These are phyloP conservation scores for Melitaea athalia DNA, from an alignment of 2,888 invertebrate genomes.

Conservation along the genomic window DNA sequence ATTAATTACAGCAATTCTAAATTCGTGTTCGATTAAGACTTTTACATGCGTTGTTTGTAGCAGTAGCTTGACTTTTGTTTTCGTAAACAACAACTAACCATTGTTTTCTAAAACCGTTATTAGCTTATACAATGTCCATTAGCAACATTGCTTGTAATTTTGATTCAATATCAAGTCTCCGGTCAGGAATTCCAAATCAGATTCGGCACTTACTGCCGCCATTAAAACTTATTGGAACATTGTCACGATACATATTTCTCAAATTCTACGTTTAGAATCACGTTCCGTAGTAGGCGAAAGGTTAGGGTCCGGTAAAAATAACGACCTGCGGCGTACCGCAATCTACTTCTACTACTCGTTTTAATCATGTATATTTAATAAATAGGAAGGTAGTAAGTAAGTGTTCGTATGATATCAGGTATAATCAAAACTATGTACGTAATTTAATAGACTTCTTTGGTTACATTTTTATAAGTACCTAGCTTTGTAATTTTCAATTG, in stretches of 20 bases:
- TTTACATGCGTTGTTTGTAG: neutral
- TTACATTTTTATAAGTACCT: no score
- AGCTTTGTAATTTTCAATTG: no score
- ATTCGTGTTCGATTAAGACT: neutral
- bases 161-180: constrained; percentile 4
- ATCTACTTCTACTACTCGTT: neutral
- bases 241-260: constrained; percentile 39
- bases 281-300: constrained; percentile 21
- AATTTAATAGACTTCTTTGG: neutral
- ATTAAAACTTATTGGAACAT: constrained; percentile 37
- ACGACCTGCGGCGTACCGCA: neutral
- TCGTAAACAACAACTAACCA: constrained; percentile 5
- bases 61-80: constrained; percentile 4
- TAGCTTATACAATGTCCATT: neutral
- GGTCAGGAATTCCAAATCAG: constrained; percentile 32
- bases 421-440: neutral
- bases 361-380: neutral
- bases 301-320: constrained; percentile 15
- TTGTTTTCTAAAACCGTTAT: constrained; percentile 9
- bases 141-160: constrained; percentile 1
- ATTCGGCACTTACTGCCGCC: constrained; percentile 33
- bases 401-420: neutral
- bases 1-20: neutral
- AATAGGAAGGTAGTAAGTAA: neutral
- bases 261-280: constrained; percentile 21